Evolutionary conservation across 2,888 invertebrate genomes (phyloP).

Genomic region (Epistrophe grossulariae): DNA sequence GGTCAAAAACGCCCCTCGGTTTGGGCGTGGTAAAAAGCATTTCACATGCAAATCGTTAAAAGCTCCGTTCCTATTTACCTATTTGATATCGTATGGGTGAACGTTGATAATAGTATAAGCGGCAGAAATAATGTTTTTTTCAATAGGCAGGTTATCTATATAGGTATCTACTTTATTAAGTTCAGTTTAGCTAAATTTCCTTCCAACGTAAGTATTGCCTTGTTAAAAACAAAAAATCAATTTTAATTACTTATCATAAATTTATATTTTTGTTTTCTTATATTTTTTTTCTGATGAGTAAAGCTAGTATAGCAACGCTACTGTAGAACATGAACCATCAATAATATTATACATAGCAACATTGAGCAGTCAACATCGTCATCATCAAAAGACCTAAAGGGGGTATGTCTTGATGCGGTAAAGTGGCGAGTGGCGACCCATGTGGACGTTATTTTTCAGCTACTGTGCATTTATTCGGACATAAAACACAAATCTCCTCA

Average conservation of each 20-base stretch:
- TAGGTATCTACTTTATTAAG: too few relatives aligned
- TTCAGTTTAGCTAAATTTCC: too few relatives aligned
- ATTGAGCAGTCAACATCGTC: conserved; percentile 22
- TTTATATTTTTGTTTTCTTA: neutral
- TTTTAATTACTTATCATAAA: neutral
- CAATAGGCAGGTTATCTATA: too few relatives aligned
- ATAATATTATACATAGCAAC: neutral
- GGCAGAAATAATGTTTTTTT: too few relatives aligned
- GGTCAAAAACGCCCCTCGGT: too few relatives aligned
- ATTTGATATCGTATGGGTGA: too few relatives aligned
- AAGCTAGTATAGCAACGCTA: neutral
- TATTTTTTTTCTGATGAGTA: neutral
- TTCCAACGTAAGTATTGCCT: too few relatives aligned
- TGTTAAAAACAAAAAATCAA: too few relatives aligned
- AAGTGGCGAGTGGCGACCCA: conserved; percentile 8
- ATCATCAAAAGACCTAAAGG: conserved; percentile 46
- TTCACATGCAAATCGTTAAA: too few relatives aligned
- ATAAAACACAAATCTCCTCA: conserved; percentile 65
- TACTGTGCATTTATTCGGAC: conserved; percentile 69
- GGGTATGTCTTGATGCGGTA: conserved; percentile 5
- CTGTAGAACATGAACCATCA: conserved; percentile 20
- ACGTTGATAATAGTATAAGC: too few relatives aligned
- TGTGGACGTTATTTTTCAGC: conserved; percentile 50
- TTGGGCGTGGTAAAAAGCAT: too few relatives aligned
- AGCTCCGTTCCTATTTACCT: too few relatives aligned